phyloP scores from a whole-genome alignment of 2,113 vertebrate genomes.

The Sarotherodon lohbergeri region DNA sequence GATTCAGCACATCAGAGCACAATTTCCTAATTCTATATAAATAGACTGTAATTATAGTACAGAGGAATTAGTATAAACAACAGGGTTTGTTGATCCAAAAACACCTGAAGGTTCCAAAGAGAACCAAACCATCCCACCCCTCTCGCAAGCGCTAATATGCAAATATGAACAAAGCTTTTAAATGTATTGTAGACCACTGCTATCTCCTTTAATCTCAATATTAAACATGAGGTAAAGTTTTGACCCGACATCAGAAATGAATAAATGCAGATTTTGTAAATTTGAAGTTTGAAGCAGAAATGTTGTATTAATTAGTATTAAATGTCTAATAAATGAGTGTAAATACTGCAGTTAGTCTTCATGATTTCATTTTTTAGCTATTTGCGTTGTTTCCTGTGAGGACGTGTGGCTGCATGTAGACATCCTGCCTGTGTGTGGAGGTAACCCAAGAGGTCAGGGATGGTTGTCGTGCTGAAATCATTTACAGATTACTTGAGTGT shows the following conservation, averaged over 20 bases:
- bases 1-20: background rate
- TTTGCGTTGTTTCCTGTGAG: constrained; percentile 51
- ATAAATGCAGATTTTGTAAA: background rate
- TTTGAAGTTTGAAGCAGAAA: background rate
- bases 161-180: background rate
- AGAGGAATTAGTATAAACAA: background rate
- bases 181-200: background rate
- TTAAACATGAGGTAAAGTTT: background rate
- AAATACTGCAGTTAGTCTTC: background rate
- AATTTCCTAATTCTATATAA: background rate
- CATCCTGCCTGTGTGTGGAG: constrained; percentile 50
- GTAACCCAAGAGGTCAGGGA: constrained; percentile 55
- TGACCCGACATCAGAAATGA: background rate
- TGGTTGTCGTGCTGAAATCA: constrained; percentile 41
- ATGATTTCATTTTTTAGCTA: constrained; percentile 45
- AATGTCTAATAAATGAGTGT: background rate
- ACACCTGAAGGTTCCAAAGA: background rate
- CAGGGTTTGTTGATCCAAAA: background rate
- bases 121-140: background rate
- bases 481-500: constrained; percentile 6
- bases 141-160: background rate
- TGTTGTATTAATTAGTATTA: background rate
- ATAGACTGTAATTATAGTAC: background rate
- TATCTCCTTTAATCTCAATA: background rate
- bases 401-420: constrained; percentile 62